These are phyloP conservation scores for Eumaeus atala DNA, from an alignment of 1,140 invertebrate species.

Conservation along the genomic window DNA sequence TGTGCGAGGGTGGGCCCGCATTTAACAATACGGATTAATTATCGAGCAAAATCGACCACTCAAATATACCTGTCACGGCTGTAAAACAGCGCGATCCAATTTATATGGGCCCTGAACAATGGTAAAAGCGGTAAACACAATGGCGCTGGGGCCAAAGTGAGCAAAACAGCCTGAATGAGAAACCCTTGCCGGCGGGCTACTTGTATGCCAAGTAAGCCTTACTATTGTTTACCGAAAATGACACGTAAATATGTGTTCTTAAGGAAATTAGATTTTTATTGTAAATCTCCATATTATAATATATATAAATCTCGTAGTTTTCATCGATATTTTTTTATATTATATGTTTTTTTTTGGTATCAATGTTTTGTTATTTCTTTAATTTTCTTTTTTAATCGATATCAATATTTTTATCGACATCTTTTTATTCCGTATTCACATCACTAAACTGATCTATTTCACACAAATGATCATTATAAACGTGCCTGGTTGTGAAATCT, in stretches of 20 bases:
- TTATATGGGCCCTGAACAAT: constrained; percentile 67
- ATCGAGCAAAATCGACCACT: constrained; percentile 67
- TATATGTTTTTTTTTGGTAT: too few relatives aligned
- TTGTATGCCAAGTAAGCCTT: constrained; percentile 28
- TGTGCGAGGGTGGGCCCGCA: constrained; percentile 60
- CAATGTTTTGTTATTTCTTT: too few relatives aligned
- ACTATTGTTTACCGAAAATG: constrained; percentile 30
- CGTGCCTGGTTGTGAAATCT: constrained; percentile 1
- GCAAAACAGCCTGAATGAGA: constrained; percentile 44
- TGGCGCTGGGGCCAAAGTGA: constrained; percentile 51
- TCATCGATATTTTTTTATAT: too few relatives aligned
- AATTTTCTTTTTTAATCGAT: too few relatives aligned
- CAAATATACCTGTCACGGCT: constrained; percentile 71
- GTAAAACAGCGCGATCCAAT: constrained; percentile 57
- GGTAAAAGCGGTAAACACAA: constrained; percentile 67
- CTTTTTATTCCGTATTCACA: too few relatives aligned
- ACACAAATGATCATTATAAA: constrained; percentile 7
- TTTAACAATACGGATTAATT: constrained; percentile 72
- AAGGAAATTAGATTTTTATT: too few relatives aligned
- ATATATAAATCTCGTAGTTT: too few relatives aligned
- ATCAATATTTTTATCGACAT: too few relatives aligned
- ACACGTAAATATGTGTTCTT: too few relatives aligned
- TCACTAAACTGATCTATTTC: constrained; percentile 11
- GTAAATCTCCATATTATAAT: too few relatives aligned
- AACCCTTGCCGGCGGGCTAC: constrained; percentile 34